Percentiles rank a stretch among this genome's conserved stretches.
phyloP scores from a whole-genome alignment of 2,797 vertebrate species.

The Mallotus villosus region DNA sequence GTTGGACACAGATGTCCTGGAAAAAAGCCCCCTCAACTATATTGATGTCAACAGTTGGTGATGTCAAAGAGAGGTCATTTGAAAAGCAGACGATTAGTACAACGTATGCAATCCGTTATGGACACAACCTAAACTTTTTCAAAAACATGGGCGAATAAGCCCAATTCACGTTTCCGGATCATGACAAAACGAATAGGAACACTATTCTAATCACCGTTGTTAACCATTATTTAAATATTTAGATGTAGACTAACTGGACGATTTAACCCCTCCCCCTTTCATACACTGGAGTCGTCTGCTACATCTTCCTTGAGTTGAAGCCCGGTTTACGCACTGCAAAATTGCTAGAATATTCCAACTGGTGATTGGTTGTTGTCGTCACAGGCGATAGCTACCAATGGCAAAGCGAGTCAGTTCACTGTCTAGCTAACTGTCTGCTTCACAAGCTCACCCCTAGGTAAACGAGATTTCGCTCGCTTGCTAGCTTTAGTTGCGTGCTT shows the following conservation, averaged over 20 bases:
- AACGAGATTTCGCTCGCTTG: background rate
- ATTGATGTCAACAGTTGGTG: slow-evolving; percentile 31
- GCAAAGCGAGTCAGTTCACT: background rate
- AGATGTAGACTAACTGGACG: no score
- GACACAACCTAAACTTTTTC: no score
- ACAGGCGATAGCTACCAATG: slow-evolving; percentile 15
- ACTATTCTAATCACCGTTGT: no score
- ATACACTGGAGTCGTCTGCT: no score
- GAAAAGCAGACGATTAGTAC: background rate
- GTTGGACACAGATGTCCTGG: slow-evolving; percentile 42
- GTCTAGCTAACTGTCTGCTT: no score
- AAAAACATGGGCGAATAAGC: no score
- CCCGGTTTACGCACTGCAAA: slow-evolving; percentile 12
- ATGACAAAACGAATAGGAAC: no score
- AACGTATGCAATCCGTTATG: background rate
- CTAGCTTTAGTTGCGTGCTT: background rate
- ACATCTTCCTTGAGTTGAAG: background rate
- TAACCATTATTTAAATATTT: no score
- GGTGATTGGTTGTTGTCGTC: slow-evolving; percentile 57
- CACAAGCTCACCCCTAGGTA: no score
- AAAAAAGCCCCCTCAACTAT: background rate
- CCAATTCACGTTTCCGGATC: no score
- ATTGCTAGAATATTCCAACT: slow-evolving; percentile 75
- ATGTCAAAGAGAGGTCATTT: slow-evolving; percentile 22
- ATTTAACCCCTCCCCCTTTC: no score